Evolutionary conservation across 35 echinoderm and acorn worm genomes (phyloP).

Genomic region (Anneissia japonica): DNA sequence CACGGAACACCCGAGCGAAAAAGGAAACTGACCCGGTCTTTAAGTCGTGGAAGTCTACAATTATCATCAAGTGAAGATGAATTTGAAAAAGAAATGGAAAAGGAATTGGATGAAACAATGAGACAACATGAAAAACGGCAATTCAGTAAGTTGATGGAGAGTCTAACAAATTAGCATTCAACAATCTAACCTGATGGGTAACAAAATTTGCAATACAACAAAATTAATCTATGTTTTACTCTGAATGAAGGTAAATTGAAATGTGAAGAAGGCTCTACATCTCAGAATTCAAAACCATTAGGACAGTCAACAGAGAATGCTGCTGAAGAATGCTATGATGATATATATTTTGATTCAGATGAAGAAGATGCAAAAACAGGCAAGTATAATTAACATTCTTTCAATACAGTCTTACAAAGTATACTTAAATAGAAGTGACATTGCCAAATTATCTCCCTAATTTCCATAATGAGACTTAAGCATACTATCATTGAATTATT

Average conservation of each 20-base stretch:
- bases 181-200: neutral
- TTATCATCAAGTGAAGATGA: conserved; percentile 97
- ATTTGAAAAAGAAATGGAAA: conserved; percentile 99
- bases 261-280: neutral
- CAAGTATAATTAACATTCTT: neutral
- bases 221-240: neutral
- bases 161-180: neutral
- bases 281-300: neutral
- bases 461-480: no score
- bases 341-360: conserved; percentile 97
- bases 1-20: conserved; percentile 92
- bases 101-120: conserved; percentile 75
- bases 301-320: no score
- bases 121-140: conserved; percentile 67
- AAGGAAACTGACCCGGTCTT: conserved; percentile 59
- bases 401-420: no score
- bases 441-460: no score
- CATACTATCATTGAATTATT: no score
- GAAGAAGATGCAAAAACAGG: conserved; percentile 40
- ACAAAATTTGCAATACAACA: no score
- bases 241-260: neutral
- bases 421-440: no score
- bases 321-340: conserved; percentile 58
- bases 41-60: conserved; percentile 89
- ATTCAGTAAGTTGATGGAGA: neutral